Conservation (phyloP, 2,888 invertebrate genomes). For the Teinopalpus imperialis region DNA sequence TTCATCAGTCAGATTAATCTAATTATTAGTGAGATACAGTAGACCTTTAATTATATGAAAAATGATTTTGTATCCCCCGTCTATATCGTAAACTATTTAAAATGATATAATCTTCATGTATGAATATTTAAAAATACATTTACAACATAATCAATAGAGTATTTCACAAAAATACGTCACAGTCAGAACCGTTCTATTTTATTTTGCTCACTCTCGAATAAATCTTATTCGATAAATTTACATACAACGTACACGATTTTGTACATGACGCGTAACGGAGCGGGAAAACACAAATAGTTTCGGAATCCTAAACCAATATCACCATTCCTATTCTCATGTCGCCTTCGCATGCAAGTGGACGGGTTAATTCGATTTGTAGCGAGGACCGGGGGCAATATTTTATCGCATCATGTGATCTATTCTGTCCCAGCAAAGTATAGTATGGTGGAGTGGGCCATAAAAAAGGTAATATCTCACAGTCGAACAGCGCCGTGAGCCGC, state of each 20-base stretch:
- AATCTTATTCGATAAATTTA: constrained; percentile 5
- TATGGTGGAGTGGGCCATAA: constrained; percentile 80
- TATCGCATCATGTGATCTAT: constrained; percentile 81
- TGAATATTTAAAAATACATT: no score
- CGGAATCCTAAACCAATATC: constrained; percentile 69
- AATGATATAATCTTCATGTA: no score
- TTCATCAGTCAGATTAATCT: no score
- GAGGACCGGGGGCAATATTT: constrained; percentile 77
- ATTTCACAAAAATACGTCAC: no score
- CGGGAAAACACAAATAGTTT: constrained; percentile 60
- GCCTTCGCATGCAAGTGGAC: constrained; percentile 80
- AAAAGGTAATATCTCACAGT: constrained; percentile 82
- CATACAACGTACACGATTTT: constrained; percentile 17
- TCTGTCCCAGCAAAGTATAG: constrained; percentile 73
- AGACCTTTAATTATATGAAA: no score
- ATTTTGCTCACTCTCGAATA: no score
- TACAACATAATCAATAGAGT: no score
- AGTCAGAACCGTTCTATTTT: no score
- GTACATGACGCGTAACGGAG: constrained; percentile 37
- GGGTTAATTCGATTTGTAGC: constrained; percentile 79
- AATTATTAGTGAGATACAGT: no score
- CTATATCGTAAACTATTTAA: no score
- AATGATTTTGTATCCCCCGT: no score
- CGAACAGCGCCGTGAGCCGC: constrained; percentile 72
- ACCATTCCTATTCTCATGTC: constrained; percentile 73